Evolutionary conservation across 2,113 vertebrate genomes (phyloP), one percentile per base, ranked within the genome.

Genomic region (Ceyx cyanopectus): DNA sequence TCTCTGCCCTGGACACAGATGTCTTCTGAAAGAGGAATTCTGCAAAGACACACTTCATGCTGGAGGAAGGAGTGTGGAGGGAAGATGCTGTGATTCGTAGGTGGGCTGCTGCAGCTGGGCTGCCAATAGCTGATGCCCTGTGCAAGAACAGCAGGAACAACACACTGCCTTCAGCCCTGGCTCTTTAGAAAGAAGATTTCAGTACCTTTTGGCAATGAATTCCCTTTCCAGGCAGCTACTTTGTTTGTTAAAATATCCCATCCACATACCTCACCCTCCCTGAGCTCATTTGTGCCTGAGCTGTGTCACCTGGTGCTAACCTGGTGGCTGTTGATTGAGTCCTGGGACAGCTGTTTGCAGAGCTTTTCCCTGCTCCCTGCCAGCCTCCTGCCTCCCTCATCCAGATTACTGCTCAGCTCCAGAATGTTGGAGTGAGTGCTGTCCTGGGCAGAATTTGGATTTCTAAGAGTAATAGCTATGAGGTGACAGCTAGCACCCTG

Each of bases 1-100:
- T 84, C 85, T 87, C 34, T 93, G 84, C 75, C 68, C 87, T 85
- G 90, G 65, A 70, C 92, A 19, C 93, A 92, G 79, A 81, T 66
- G 45, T 79, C 8, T 20, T 11, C 67, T 82, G 34, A 41, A 76
- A 43, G 37, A 24, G 2, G 74, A 81, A 50, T 76, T 68, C 78
- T 91, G 91, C 1, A 0, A 50, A 82, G 82, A 85, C 85, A 54
- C 50, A 30, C 24, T 4, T 69, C 75, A 9, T 1, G 50, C 72
- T 87, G 27, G 62, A 0, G 1, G 53, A 54, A 53, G 32, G 77
- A 90, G 29, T 0, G 30, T 50, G 77, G 74, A 72, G 85, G 56
- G 76, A 50, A 7, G 83, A n/a, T 63, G 73, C 83, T 60, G 32
- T 43, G 89, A 63, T 92, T 61, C 0, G 3, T 81, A 87, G 93